Evolutionary conservation across 2,797 vertebrate species (phyloP).

Genomic region (Buceros bicornis): DNA sequence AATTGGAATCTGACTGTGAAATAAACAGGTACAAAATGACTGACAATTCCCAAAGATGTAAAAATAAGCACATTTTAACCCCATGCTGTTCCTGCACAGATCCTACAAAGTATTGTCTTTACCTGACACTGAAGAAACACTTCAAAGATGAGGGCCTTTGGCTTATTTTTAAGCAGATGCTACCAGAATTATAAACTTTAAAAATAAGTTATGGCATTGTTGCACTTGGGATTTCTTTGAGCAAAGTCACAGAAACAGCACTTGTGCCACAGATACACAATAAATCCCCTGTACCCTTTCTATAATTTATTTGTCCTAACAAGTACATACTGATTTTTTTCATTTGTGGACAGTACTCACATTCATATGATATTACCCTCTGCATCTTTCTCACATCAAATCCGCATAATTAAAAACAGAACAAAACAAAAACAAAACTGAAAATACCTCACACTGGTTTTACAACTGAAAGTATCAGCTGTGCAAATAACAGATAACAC

Average conservation of each 20-base stretch:
- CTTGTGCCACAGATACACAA: not conserved
- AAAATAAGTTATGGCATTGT: not conserved
- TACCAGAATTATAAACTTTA: constrained; percentile 22
- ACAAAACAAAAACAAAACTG: constrained; percentile 10
- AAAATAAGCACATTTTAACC: constrained; percentile 30
- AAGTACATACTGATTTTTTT: not conserved
- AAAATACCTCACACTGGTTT: constrained; percentile 61
- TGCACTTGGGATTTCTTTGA: not conserved
- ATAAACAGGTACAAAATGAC: constrained; percentile 41
- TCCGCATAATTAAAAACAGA: constrained; percentile 1
- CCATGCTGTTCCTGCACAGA: not conserved
- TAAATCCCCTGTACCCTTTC: not conserved
- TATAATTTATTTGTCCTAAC: constrained; percentile 29
- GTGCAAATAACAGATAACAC: not conserved
- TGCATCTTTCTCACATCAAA: constrained; percentile 55
- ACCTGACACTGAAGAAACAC: not conserved
- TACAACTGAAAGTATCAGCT: constrained; percentile 55
- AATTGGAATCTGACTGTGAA: constrained; percentile 38
- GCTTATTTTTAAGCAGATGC: not conserved
- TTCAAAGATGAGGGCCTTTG: not conserved
- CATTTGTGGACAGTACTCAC: not conserved
- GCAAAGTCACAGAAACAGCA: not conserved
- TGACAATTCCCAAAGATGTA: constrained; percentile 38
- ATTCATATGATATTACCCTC: constrained; percentile 24
- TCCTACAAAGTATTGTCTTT: not conserved